These are phyloP conservation scores for Drosophila auraria DNA, from an alignment of 1,140 invertebrate genomes.

Conservation along the genomic window DNA sequence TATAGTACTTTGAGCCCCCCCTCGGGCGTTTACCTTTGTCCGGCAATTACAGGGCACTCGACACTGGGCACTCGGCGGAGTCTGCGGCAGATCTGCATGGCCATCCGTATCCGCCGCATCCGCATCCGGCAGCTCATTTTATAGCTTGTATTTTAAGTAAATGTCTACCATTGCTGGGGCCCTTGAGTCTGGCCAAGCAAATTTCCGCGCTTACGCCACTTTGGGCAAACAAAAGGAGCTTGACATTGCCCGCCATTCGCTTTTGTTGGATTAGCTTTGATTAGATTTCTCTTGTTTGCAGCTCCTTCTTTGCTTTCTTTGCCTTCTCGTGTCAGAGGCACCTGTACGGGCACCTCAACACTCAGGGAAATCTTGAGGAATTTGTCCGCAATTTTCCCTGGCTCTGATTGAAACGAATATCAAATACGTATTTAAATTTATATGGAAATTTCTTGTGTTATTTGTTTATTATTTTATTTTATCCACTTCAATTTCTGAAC, in stretches of 20 bases:
- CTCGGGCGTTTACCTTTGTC: slow-evolving; percentile 60
- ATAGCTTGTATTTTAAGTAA: slow-evolving; percentile 84
- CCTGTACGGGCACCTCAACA: slow-evolving; percentile 22
- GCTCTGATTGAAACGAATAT: neutral
- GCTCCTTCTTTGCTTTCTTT: slow-evolving; percentile 33
- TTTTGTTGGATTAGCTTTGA: slow-evolving; percentile 84
- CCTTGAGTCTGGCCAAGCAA: slow-evolving; percentile 58
- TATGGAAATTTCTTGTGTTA: too few species aligned
- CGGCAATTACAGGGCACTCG: slow-evolving; percentile 79
- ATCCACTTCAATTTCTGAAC: neutral
- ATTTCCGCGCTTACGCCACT: slow-evolving; percentile 77
- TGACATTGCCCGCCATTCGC: slow-evolving; percentile 77
- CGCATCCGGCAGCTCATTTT: slow-evolving; percentile 74
- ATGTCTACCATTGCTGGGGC: slow-evolving; percentile 46
- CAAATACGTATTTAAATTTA: too few species aligned
- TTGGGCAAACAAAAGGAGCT: slow-evolving; percentile 76
- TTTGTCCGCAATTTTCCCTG: neutral
- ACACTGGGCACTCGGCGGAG: slow-evolving; percentile 37
- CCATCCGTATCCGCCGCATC: slow-evolving; percentile 22
- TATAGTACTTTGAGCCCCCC: slow-evolving; percentile 29
- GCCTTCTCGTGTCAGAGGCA: slow-evolving; percentile 36
- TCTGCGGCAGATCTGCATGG: slow-evolving; percentile 18
- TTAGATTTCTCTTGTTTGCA: slow-evolving; percentile 76
- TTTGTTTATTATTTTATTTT: neutral
- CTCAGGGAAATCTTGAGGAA: neutral